Evolutionary conservation across 2,888 invertebrate genomes (phyloP), one percentile per base, ranked within the genome.

Genomic region (Tachina lurida): DNA sequence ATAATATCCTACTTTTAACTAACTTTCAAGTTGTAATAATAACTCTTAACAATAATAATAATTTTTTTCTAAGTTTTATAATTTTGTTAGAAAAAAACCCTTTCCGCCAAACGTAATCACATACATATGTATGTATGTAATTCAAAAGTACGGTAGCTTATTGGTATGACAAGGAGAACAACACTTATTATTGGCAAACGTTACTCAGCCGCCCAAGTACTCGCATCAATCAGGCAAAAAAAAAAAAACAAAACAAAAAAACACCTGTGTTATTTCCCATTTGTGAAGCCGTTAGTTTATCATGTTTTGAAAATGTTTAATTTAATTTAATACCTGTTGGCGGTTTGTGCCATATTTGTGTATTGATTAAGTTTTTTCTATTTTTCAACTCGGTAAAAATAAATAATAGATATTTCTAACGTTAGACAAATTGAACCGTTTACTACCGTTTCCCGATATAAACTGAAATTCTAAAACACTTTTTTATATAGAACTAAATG

Each of bases 381-480:
- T 71, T 56, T 60, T 56, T 56, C 13, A 31, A 45, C 39, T 79
- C 19, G 54, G 68, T 58, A 31, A 49, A 80, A 82, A 70, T 39
- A 31, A 13, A 19, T 68, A 15, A 15, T 22, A 31, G 31, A 31
- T 31, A 31, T 73, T 54, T 52, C 15, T 43, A 47, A 71, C 45
- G 45, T 49, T 54, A 62, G 39, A 52, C 10, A 56, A 73, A 45
- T 71, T 73, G 76, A 76, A 83, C 86, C 76, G 86, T 63, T 80
- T 67, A 76, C 86, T 68, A 83, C 71, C 79, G 86, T 86, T 83
- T 83, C 76, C 19, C 79, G 83, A 86, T 86, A 73, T 65, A 79
- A 86, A 86, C 83, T 83, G 86, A 86, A 70, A 68, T 86, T 83
- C 76, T 75, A 80, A 86, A 86, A 84, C 47, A 73, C 60, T 74